phyloP scores from a whole-genome alignment of 1,140 invertebrate genomes.

The Bacillus rossius region DNA sequence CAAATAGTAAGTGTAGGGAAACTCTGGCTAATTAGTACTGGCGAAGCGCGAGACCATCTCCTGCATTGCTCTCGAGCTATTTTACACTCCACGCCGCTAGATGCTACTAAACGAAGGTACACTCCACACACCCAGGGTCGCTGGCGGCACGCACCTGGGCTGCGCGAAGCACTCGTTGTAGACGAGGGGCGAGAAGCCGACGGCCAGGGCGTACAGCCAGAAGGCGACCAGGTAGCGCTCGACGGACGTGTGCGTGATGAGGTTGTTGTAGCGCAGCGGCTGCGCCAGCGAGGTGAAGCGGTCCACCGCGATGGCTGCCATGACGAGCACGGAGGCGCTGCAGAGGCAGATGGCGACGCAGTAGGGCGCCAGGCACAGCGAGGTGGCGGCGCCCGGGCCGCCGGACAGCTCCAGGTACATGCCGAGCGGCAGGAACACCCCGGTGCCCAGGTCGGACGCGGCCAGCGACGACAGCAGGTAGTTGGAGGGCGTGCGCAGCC shows the following conservation, averaged over 20 bases:
- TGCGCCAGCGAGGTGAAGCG: slow-evolving; percentile 56
- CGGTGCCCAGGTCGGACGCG: slow-evolving; percentile 66
- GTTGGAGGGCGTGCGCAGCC: slow-evolving; percentile 60
- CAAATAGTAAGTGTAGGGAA: too few species aligned
- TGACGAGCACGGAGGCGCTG: slow-evolving; percentile 55
- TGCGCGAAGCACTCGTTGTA: slow-evolving; percentile 34
- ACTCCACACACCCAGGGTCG: too few species aligned
- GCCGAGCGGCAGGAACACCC: slow-evolving; percentile 63
- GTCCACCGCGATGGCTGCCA: slow-evolving; percentile 60
- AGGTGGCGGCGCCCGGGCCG: slow-evolving; percentile 39
- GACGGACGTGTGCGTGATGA: slow-evolving; percentile 56
- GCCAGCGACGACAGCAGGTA: slow-evolving; percentile 67
- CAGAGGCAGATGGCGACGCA: slow-evolving; percentile 55
- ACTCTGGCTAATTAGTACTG: too few species aligned
- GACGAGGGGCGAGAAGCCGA: slow-evolving; percentile 51
- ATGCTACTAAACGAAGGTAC: too few species aligned
- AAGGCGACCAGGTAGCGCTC: slow-evolving; percentile 51
- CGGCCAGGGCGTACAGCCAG: slow-evolving; percentile 53
- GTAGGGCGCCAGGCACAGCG: slow-evolving; percentile 53
- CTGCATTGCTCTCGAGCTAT: too few species aligned
- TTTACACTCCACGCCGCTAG: too few species aligned
- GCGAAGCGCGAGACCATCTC: too few species aligned
- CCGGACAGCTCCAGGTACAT: slow-evolving; percentile 51
- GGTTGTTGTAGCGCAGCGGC: slow-evolving; percentile 55
- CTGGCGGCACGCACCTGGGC: neutral